Conservation (phyloP, 1,140 invertebrate species). For the Drosophila sp. region DNA sequence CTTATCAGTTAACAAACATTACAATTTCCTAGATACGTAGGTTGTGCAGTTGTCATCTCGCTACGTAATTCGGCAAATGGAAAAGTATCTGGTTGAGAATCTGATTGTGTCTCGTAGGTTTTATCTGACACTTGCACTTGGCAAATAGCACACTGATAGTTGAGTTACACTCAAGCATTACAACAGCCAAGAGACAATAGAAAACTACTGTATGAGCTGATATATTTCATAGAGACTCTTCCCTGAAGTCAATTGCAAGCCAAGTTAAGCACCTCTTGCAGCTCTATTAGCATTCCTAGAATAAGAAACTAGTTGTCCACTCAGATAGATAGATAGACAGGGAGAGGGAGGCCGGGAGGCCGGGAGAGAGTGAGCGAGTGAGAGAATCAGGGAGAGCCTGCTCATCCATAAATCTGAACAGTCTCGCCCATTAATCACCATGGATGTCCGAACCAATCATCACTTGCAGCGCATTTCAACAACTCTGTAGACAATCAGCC, state of each 20-base stretch:
- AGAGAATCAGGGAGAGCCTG: constrained; percentile 32
- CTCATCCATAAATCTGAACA: constrained; percentile 74
- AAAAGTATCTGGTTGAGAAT: too few relatives aligned
- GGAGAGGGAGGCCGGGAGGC: background rate
- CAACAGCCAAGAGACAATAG: constrained; percentile 35
- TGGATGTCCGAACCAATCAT: constrained; percentile 77
- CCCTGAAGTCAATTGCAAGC: constrained; percentile 15
- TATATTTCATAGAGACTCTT: constrained; percentile 5
- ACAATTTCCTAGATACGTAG: constrained; percentile 2
- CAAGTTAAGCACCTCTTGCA: constrained; percentile 53
- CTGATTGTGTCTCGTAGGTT: constrained; percentile 52
- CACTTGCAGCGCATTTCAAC: constrained; percentile 61
- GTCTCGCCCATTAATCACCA: constrained; percentile 74
- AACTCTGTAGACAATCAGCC: constrained; percentile 51
- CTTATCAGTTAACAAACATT: constrained; percentile 65
- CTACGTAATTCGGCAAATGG: too few relatives aligned
- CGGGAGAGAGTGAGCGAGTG: background rate
- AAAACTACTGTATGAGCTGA: constrained; percentile 22
- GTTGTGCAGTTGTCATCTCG: constrained; percentile 37
- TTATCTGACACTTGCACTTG: constrained; percentile 62
- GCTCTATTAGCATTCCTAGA: constrained; percentile 79
- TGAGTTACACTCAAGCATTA: too few relatives aligned
- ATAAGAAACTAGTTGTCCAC: constrained; percentile 54
- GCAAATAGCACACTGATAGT: constrained; percentile 64
- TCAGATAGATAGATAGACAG: background rate